Conservation (phyloP, 2,888 invertebrate species). For the Heteromyza rotundicornis region DNA sequence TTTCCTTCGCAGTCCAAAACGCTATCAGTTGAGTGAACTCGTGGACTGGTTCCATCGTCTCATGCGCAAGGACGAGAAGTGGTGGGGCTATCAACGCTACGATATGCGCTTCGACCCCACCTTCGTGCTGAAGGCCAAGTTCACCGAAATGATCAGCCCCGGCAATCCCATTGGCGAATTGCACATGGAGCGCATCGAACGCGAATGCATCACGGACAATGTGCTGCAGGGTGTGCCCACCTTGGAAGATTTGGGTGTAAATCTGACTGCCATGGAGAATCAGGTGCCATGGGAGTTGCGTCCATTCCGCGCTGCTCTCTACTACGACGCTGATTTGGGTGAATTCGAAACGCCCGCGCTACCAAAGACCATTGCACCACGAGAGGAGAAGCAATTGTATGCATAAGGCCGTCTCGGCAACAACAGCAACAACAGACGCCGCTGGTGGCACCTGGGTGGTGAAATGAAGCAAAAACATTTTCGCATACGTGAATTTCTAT, state of each 20-base stretch:
- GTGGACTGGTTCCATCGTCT: slow-evolving; percentile 82
- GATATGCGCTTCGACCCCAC: slow-evolving; percentile 77
- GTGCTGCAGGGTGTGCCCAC: slow-evolving; percentile 72
- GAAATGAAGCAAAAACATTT: slow-evolving; percentile 25
- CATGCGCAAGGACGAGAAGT: slow-evolving; percentile 72
- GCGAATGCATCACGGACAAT: slow-evolving; percentile 80
- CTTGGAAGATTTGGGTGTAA: slow-evolving; percentile 87
- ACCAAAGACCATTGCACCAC: slow-evolving; percentile 59
- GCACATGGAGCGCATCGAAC: slow-evolving; percentile 81
- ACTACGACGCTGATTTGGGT: slow-evolving; percentile 77
- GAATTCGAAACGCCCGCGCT: slow-evolving; percentile 74
- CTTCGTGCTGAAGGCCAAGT: slow-evolving; percentile 70
- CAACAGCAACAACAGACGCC: slow-evolving; percentile 11
- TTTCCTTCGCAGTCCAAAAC: slow-evolving; percentile 68
- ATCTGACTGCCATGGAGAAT: slow-evolving; percentile 76
- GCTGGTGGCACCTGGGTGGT: slow-evolving; percentile 31
- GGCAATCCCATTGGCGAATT: slow-evolving; percentile 73
- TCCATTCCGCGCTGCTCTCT: slow-evolving; percentile 71
- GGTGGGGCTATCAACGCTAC: slow-evolving; percentile 74
- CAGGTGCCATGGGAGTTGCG: slow-evolving; percentile 82
- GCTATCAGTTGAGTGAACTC: slow-evolving; percentile 79
- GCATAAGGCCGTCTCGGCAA: slow-evolving; percentile 37
- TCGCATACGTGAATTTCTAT: slow-evolving; percentile 33
- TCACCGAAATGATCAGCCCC: slow-evolving; percentile 69
- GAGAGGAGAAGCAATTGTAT: slow-evolving; percentile 49